Evolutionary conservation across 2,888 invertebrate genomes (phyloP).

Genomic region (Tenthredo amoena): DNA sequence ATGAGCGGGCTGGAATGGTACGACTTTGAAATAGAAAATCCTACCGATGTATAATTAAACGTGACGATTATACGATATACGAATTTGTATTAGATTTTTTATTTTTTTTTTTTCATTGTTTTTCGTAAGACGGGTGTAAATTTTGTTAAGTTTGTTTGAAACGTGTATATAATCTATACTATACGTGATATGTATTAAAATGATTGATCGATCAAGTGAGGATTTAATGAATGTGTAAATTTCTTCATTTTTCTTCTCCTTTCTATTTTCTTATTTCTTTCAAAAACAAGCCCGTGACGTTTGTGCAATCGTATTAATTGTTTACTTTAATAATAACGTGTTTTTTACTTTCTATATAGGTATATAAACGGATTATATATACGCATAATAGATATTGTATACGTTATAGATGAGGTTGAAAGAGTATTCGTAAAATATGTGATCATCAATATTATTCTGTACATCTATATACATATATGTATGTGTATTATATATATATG

Average conservation of each 20-base stretch:
- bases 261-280: not conserved
- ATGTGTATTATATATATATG: not conserved
- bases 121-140: not conserved
- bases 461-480: not conserved
- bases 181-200: not conserved
- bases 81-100: not conserved
- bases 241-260: not conserved
- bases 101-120: not conserved
- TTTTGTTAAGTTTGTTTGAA: conserved; percentile 19
- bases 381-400: not conserved
- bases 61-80: not conserved
- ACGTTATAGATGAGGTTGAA: not conserved
- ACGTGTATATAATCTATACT: not conserved
- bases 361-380: not conserved
- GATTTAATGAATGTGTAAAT: conserved; percentile 12
- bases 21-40: not conserved
- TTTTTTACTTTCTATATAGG: conserved; percentile 16
- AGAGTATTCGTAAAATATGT: conserved; percentile 3
- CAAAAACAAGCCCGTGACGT: conserved; percentile 24
- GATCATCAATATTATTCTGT: not conserved
- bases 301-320: conserved; percentile 38
- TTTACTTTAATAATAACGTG: conserved; percentile 1
- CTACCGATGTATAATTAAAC: not conserved
- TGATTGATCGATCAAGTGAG: not conserved
- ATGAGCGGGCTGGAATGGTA: not conserved